phyloP scores from a whole-genome alignment of 2,797 vertebrate genomes.

The Xyrichtys novacula region DNA sequence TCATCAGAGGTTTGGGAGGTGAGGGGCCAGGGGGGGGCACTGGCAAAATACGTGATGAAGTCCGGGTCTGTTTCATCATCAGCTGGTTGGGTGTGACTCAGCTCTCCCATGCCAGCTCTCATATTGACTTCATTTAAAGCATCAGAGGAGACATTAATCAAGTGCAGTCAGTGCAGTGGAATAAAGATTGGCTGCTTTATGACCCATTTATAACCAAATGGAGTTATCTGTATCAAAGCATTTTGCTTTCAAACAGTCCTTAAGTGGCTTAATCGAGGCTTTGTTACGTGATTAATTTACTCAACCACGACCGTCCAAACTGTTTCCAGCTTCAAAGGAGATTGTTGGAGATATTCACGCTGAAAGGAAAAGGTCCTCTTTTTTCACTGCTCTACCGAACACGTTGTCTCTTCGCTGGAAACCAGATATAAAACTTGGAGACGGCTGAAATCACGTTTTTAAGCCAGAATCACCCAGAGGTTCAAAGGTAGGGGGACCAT shows the following conservation, averaged over 20 bases:
- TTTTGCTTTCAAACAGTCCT: slow-evolving; percentile 63
- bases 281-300: slow-evolving; percentile 77
- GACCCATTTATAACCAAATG: slow-evolving; percentile 27
- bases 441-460: too few relatives aligned
- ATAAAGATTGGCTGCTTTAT: slow-evolving; percentile 33
- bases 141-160: slow-evolving; percentile 16
- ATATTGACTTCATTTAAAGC: slow-evolving; percentile 6
- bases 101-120: neutral
- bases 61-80: slow-evolving; percentile 53
- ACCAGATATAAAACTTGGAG: neutral
- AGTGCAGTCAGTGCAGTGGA: slow-evolving; percentile 24
- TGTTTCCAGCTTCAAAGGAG: slow-evolving; percentile 82
- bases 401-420: slow-evolving; percentile 17
- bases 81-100: slow-evolving; percentile 31
- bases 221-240: slow-evolving; percentile 48
- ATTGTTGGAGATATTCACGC: slow-evolving; percentile 77
- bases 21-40: slow-evolving; percentile 31
- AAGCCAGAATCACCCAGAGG: too few relatives aligned
- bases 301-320: slow-evolving; percentile 83
- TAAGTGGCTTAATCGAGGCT: slow-evolving; percentile 79
- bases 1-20: slow-evolving; percentile 61
- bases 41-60: slow-evolving; percentile 30
- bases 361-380: slow-evolving; percentile 48
- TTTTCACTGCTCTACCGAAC: slow-evolving; percentile 16
- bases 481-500: too few relatives aligned